Base-by-base conservation (phyloP, 2,797 vertebrate genomes). In the Myripristis jacobus region DNA sequence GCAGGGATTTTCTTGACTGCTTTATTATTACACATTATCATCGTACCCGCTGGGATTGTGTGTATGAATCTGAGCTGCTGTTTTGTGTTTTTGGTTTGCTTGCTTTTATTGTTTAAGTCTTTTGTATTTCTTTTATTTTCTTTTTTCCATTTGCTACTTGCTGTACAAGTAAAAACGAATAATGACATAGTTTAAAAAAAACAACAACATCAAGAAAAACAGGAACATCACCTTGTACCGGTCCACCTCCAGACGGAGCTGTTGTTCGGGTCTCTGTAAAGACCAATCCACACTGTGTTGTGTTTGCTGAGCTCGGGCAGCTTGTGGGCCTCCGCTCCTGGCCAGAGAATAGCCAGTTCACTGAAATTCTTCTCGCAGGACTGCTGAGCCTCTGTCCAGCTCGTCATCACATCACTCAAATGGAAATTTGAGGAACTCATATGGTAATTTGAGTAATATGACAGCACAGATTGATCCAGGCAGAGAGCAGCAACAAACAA, bases 241-340 rank as follows among this genome's bases (percentile, higher is more conserved):
- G 75, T 58, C 62, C 36, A 54, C 41, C n/a, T 75, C 84, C 82
- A 85, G 22, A 0, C 27, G 2, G 43, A 31, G 4, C 16, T 34
- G 1, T 56, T 5, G 18, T 6, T 0, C 1, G 58, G 9, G 53
- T 76, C 68, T 75, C 71, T 75, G 13, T 13, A 2, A 5, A 81
- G 24, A 34, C 82, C 77, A 0, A 74, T 55, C 85, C 85, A 87
- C 11, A 46, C 0, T 4, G 34, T 0, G 0, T 0, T 0, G 1
- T 3, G 0, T 1, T 0, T 29, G n/a, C 0, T 41, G 66, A 4
- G 3, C 0, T 3, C 0, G 2, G 2, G 0, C 41, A 68, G 0
- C 1, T 0, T 0, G 0, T 0, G 0, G 0, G 0, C 0, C 0
- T 0, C 0, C 2, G 4, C 0, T 11, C 0, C 0, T 0, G 18